A percentile compares a stretch with the other conserved stretches of the same genome.
Evolutionary conservation across 30 jellyfish, hydroid and myxozoan genomes (phyloP).

Genomic region (Aurelia sp.): DNA sequence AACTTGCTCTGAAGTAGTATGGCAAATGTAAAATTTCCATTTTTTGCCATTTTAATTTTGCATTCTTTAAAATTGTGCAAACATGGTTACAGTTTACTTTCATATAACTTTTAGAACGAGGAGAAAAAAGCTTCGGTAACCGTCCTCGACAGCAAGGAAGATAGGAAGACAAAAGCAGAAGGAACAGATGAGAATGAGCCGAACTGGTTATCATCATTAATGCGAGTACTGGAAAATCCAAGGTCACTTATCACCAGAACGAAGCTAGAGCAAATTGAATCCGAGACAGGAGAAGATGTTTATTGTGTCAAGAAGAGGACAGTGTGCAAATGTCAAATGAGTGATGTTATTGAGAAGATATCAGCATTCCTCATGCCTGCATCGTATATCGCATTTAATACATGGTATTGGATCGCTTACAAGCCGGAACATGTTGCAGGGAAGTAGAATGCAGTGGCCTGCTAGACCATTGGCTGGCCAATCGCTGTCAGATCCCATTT

Average conservation of each 20-base stretch:
- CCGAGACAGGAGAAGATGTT: background rate
- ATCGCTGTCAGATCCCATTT: too few relatives aligned
- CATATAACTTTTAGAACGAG: too few relatives aligned
- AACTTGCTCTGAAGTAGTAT: too few relatives aligned
- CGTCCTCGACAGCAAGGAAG: too few relatives aligned
- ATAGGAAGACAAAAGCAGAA: background rate
- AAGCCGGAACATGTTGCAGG: background rate
- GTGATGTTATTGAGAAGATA: constrained; percentile 4
- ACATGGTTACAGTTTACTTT: too few relatives aligned
- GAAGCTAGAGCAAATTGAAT: background rate
- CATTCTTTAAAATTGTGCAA: too few relatives aligned
- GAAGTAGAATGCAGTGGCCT: too few relatives aligned
- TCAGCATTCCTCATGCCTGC: constrained; percentile 20
- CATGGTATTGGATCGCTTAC: constrained; percentile 44
- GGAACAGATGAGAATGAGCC: background rate
- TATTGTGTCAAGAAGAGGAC: background rate
- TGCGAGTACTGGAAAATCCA: background rate
- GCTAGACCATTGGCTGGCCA: too few relatives aligned
- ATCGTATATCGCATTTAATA: constrained; percentile 33
- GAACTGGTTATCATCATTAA: constrained; percentile 3
- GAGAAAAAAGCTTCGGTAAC: too few relatives aligned
- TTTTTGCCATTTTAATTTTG: too few relatives aligned
- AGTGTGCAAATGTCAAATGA: background rate
- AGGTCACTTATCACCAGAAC: background rate
- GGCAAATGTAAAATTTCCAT: too few relatives aligned